Evolutionary conservation across 2,888 invertebrate species (phyloP).

Genomic region (Philaethria dido): DNA sequence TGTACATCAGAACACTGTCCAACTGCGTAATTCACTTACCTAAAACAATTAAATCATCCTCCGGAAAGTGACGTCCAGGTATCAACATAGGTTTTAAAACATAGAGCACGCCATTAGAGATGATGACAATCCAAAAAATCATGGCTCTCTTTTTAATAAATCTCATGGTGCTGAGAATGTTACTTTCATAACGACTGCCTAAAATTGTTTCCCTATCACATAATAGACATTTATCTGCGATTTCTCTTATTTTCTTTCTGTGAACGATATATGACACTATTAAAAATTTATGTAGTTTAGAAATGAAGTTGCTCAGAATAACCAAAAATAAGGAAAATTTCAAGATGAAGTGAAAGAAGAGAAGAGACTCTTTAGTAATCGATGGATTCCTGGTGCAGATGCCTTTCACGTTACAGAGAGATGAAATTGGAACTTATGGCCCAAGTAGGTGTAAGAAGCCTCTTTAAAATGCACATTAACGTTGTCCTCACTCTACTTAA

Average conservation of each 20-base stretch:
- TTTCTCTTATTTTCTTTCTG: slow-evolving; percentile 7
- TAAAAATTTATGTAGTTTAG: too few species aligned
- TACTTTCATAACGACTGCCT: slow-evolving; percentile 4
- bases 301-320: too few species aligned
- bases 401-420: too few species aligned
- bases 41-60: slow-evolving; percentile 51
- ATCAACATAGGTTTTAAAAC: slow-evolving; percentile 48
- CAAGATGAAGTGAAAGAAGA: too few species aligned
- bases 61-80: slow-evolving; percentile 54
- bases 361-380: too few species aligned
- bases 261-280: neutral
- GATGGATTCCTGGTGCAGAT: too few species aligned
- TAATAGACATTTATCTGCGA: slow-evolving; percentile 7
- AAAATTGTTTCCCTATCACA: neutral
- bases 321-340: too few species aligned
- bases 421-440: too few species aligned
- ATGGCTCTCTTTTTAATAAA: slow-evolving; percentile 58
- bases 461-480: too few species aligned
- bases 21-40: slow-evolving; percentile 43
- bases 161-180: slow-evolving; percentile 32
- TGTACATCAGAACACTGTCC: neutral
- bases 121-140: slow-evolving; percentile 57
- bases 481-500: too few species aligned
- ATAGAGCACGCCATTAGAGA: slow-evolving; percentile 55
- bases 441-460: too few species aligned